Base-by-base conservation (phyloP, 2,888 invertebrate species). In the Liopterus haemorrhoidalis region DNA sequence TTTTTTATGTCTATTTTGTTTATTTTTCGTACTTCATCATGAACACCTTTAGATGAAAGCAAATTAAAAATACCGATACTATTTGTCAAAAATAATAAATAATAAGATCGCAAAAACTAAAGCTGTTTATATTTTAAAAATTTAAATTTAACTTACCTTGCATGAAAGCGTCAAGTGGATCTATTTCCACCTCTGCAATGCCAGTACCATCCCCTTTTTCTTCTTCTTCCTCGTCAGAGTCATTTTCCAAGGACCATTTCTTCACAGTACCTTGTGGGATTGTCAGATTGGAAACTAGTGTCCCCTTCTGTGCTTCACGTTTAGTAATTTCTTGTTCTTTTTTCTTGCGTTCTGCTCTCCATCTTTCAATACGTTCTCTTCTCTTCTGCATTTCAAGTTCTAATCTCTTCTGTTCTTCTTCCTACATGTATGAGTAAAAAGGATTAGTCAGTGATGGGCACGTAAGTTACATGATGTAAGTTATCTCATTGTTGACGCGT, bases 81-180 rank as follows among this genome's bases (percentile, higher is more conserved):
- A 9, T 11, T 1, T 20, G 4, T 21, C 19, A 50, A 11, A 25
- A 35, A 12, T 21, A 31, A 9, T 38, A 42, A 32, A 38, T 43
- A 18, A 40, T 40, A 25, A 32, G 6, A 35, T 28, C 27, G 32
- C 39, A n/a, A n/a, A 36, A 20, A 27, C 9, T 16, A 6, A 12
- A 31, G 9, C 30, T 14, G 8, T 37, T 21, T 37, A 14, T 9
- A 12, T 5, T 9, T 36, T 21, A 36, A 21, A 11, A 9, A 21
- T 11, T 21, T 15, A n/a, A 21, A 15, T 4, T 19, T 41, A 20
- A 4, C 38, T 6, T 46, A 62, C 85, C 89, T 68, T 84, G 82
- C 99, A 99, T 99, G 63, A 86, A 99, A 4, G 96, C 97, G 75
- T 99, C 99, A 19, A 99, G 70, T 0, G 97, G 88, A 73, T 99